phyloP scores from a whole-genome alignment of 2,113 vertebrate species.

The Haplochromis burtoni region DNA sequence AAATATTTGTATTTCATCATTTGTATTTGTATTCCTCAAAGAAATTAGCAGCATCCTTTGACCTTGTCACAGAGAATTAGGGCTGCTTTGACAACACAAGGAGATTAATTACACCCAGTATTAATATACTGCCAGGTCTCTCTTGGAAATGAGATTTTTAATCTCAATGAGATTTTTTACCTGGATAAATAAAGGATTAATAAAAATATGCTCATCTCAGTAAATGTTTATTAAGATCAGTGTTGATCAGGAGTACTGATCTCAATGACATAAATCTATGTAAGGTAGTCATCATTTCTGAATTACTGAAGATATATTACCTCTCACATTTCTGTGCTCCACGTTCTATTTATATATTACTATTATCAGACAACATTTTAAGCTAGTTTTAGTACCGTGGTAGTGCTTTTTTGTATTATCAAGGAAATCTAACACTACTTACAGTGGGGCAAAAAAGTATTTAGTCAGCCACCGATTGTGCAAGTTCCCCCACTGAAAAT shows the following conservation, averaged over 20 bases:
- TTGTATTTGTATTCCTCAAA: not conserved
- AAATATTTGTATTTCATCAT: not conserved
- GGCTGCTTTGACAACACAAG: not conserved
- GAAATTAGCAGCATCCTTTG: not conserved
- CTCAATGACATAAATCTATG: not conserved
- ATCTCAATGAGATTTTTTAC: no score
- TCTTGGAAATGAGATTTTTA: no score
- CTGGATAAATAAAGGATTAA: no score
- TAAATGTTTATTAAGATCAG: not conserved
- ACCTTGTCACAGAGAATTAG: not conserved
- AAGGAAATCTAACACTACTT: not conserved
- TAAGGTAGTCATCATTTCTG: not conserved
- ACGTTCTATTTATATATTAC: not conserved
- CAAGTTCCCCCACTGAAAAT: no score
- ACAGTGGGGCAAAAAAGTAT: no score
- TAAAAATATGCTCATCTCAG: not conserved
- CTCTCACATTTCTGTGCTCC: not conserved
- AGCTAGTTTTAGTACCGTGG: not conserved
- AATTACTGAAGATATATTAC: not conserved
- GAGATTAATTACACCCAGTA: not conserved
- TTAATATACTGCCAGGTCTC: not conserved
- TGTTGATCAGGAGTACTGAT: not conserved
- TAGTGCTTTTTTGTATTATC: not conserved
- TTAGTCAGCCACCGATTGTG: no score
- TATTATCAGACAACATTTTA: not conserved